Evolutionary conservation across 1,140 invertebrate species (phyloP), one percentile per base, ranked within the genome.

Genomic region (Drosophila oshimai): DNA sequence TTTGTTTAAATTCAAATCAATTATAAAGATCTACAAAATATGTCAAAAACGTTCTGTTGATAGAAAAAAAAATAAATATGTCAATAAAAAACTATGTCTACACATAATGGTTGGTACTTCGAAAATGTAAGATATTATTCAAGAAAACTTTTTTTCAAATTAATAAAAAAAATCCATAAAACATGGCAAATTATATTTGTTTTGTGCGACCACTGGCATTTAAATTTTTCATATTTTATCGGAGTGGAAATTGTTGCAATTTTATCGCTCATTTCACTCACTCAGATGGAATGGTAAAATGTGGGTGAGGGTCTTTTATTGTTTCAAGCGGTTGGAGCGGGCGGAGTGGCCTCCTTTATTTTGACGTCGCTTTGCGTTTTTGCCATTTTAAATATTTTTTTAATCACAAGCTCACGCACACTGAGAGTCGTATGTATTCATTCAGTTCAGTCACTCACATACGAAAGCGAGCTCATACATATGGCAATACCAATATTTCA

Each of bases 401-500:
- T 86, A 86, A 86, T 87, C 81, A 86, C 83, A 86, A 80, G 57
- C 76, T 87, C 72, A 87, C 81, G 73, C 81, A 87, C 55, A 83
- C 74, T 61, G 29, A 6, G n/a, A 37, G n/a, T 29, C 45, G 31
- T 29, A 51, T 29, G 49, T 28, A 42, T 42, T 29, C 53, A 61
- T 39, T 41, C 46, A 62, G 37, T 42, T 29, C 53, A 61, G 44
- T 41, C 46, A 62, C 55, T 46, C 46, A 49, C 36, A 72, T 51
- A 62, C 33, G 42, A 37, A 53, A n/a, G n/a, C n/a, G n/a, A n/a
- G n/a, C 77, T 81, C 73, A 87, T 87, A 87, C 81, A 87, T 87
- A 87, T 87, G 76, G 73, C 83, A 88, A 87, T 86, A 79, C 79
- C 79, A 84, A 84, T 87, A 87, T 87, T 87, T 87, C 81, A 87